Evolutionary conservation across 2,113 vertebrate species (phyloP).

Genomic region (Spermophilus dauricus): DNA sequence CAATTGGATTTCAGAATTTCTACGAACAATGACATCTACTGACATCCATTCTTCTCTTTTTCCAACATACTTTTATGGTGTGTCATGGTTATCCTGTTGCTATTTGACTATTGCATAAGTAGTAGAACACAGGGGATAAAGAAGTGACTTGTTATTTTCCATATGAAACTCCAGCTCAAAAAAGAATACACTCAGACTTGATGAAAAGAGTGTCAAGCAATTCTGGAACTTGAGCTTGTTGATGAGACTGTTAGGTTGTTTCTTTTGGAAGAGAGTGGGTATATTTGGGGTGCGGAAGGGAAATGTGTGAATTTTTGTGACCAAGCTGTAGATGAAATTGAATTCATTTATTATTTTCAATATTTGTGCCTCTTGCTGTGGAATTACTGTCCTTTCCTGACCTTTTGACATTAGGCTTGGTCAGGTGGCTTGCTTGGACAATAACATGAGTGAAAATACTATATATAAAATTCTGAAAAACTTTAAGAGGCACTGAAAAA

Average conservation of each 20-base stretch:
- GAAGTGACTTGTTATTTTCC: neutral
- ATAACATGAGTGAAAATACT: constrained; percentile 17
- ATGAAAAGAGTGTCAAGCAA: neutral
- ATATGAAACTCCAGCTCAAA: neutral
- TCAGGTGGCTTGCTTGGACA: neutral
- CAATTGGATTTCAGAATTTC: neutral
- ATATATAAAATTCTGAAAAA: neutral
- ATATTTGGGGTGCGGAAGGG: neutral
- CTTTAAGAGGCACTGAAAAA: neutral
- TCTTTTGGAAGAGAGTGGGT: neutral
- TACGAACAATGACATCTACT: neutral
- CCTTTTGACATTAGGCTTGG: neutral
- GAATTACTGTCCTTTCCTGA: neutral
- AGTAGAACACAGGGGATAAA: neutral
- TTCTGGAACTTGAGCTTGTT: neutral
- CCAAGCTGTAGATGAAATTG: neutral
- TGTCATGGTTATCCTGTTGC: neutral
- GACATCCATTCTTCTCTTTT: neutral
- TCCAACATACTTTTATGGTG: neutral
- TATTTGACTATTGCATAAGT: neutral
- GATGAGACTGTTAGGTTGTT: neutral
- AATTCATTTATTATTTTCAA: neutral
- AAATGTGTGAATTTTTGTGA: constrained; percentile 20
- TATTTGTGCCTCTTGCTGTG: neutral
- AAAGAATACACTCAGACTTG: neutral